phyloP scores from a whole-genome alignment of 2,113 vertebrate species.

The Pseudolaguvia tuberculata region DNA sequence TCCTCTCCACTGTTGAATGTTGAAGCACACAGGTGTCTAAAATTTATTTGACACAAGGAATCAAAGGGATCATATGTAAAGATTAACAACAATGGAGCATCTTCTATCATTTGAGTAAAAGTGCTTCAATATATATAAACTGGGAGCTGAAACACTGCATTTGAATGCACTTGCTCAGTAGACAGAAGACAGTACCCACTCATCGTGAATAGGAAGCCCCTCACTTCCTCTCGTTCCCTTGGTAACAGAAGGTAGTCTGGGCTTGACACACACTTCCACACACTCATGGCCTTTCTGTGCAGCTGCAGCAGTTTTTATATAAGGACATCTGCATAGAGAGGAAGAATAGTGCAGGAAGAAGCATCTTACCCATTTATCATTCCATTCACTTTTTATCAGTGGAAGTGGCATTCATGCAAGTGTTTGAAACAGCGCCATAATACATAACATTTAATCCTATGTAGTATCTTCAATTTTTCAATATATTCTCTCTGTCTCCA shows the following conservation, averaged over 20 bases:
- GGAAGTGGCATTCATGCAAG: neutral
- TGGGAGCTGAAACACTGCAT: neutral
- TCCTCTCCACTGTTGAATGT: too few relatives aligned
- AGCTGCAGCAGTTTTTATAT: constrained; percentile 33
- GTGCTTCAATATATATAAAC: neutral
- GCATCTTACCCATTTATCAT: constrained; percentile 12
- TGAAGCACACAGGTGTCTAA: too few relatives aligned
- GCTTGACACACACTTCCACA: constrained; percentile 37
- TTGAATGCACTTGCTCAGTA: constrained; percentile 17
- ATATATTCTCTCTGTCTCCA: neutral
- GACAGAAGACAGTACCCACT: constrained; percentile 12
- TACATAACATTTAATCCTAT: too few relatives aligned
- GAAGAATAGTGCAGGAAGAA: constrained; percentile 31
- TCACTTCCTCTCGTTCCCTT: constrained; percentile 44
- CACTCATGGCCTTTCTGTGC: constrained; percentile 35
- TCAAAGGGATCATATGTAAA: neutral
- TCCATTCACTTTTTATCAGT: neutral
- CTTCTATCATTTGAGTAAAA: neutral
- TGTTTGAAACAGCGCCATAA: neutral
- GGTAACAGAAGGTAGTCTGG: constrained; percentile 40
- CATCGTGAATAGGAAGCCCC: constrained; percentile 30
- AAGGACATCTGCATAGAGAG: constrained; percentile 39
- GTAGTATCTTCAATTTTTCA: neutral
- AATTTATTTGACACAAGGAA: neutral
- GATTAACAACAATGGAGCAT: too few relatives aligned